Evolutionary conservation across 2,888 invertebrate species (phyloP), one percentile per base, ranked within the genome.

Genomic region (Graphium colonna): DNA sequence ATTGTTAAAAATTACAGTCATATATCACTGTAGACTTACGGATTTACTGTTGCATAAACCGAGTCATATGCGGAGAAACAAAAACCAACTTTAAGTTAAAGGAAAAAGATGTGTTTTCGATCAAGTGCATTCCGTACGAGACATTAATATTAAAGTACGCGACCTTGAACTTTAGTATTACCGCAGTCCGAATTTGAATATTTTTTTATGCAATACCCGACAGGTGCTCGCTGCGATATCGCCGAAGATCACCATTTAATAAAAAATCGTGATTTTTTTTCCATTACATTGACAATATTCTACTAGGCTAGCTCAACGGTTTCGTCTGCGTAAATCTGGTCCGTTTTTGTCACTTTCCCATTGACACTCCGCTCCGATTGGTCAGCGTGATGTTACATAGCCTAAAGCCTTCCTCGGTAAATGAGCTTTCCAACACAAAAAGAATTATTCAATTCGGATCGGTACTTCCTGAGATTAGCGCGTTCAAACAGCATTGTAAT

Each of bases 131-230:
- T 42, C 13, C 41, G 18, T 43, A 38, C 12, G 36, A 9, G 36
- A 12, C 16, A 12, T 28, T 38, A 10, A 43, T 50, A 36, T 50
- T 43, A 50, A 39, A 39, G 15, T 39, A 45, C 44, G 16, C 38
- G 44, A 13, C 53, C 53, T 53, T 53, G 53, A 53, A 53, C 48
- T 53, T 38, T 43, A 28, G n/a, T 10, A 39, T 31, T 18, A 33
- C 15, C 21, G 9, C 21, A 42, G n/a, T 53, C 43, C 42, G 43
- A 9, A 53, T 44, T 2, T 5, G 17, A 48, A 48, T 43, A 43
- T 8, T 26, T 36, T 43, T 48, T 42, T 41, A 42, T 38, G 17
- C 39, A 1, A 45, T 45, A 28, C 44, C 1, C 10, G 38, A 36
- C 47, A 18, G 45, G 12, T 43, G 18, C 31, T n/a, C n/a, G 13